Evolutionary conservation across 1,140 invertebrate species (phyloP).

Genomic region (Sinella curviseta): DNA sequence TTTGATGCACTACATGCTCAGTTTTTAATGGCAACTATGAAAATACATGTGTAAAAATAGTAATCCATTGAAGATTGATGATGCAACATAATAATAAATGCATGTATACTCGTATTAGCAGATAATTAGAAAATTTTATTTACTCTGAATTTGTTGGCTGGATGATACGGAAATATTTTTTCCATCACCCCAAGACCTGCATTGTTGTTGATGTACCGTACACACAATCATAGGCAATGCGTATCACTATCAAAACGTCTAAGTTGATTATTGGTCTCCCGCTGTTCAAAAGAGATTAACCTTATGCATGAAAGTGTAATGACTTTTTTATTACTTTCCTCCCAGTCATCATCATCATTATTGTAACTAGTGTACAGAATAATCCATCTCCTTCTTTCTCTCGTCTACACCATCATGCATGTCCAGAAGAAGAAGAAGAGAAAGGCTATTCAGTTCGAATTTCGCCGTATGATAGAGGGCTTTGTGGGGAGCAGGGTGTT

Average conservation of each 20-base stretch:
- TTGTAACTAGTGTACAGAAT: neutral
- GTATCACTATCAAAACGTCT: conserved; percentile 16
- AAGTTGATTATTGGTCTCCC: conserved; percentile 24
- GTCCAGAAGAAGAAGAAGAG: neutral
- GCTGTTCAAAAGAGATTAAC: conserved; percentile 20
- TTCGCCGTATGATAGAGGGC: neutral
- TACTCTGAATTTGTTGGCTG: neutral
- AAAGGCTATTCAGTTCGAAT: neutral
- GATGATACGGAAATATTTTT: conserved; percentile 13
- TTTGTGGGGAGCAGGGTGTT: neutral
- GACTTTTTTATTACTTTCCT: conserved; percentile 26
- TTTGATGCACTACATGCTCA: too few relatives aligned
- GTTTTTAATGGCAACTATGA: too few relatives aligned
- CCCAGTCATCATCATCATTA: conserved; percentile 5
- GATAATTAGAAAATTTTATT: conserved; percentile 1
- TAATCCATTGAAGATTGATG: too few relatives aligned
- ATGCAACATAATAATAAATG: too few relatives aligned
- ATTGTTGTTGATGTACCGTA: neutral
- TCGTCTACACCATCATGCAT: neutral
- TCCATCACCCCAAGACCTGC: neutral
- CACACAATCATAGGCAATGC: neutral
- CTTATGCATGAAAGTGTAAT: conserved; percentile 22
- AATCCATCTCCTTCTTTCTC: neutral
- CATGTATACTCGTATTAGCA: too few relatives aligned
- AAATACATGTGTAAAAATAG: too few relatives aligned